A percentile compares a stretch with the other conserved stretches of the same genome.
Evolutionary conservation across 2,888 invertebrate species (phyloP).

Genomic region (Cremastobaeus sp.): DNA sequence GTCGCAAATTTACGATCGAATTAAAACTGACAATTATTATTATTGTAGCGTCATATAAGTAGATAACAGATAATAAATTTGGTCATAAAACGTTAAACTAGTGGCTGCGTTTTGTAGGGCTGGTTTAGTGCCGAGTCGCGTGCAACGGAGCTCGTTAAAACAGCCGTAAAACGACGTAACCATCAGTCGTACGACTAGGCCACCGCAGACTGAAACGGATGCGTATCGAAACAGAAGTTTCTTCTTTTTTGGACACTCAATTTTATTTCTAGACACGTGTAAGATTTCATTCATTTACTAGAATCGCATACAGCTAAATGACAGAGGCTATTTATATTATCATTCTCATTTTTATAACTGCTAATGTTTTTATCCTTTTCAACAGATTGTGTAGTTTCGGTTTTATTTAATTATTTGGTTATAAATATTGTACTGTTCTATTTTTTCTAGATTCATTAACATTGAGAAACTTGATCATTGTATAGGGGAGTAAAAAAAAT

Average conservation of each 20-base stretch:
- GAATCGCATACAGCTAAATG: too few relatives aligned
- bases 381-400: too few relatives aligned
- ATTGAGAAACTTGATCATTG: too few relatives aligned
- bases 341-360: too few relatives aligned
- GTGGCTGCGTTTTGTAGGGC: conserved; percentile 77
- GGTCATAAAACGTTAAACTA: conserved; percentile 77
- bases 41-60: conserved; percentile 77
- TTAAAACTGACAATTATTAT: conserved; percentile 78
- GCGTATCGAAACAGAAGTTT: conserved; percentile 60
- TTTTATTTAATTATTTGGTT: too few relatives aligned
- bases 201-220: conserved; percentile 56
- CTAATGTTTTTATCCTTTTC: too few relatives aligned
- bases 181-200: conserved; percentile 66
- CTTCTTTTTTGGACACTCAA: conserved; percentile 38
- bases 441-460: too few relatives aligned
- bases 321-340: too few relatives aligned
- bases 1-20: conserved; percentile 74
- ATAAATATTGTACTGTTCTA: too few relatives aligned
- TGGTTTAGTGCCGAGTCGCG: conserved; percentile 78
- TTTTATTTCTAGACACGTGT: conserved; percentile 21
- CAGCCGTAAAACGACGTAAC: conserved; percentile 76
- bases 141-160: conserved; percentile 78
- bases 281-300: not conserved
- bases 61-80: conserved; percentile 79
- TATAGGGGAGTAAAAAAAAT: too few relatives aligned